Evolutionary conservation across 2,888 invertebrate species (phyloP), one percentile per base, ranked within the genome.

Genomic region (Phasia obesa): DNA sequence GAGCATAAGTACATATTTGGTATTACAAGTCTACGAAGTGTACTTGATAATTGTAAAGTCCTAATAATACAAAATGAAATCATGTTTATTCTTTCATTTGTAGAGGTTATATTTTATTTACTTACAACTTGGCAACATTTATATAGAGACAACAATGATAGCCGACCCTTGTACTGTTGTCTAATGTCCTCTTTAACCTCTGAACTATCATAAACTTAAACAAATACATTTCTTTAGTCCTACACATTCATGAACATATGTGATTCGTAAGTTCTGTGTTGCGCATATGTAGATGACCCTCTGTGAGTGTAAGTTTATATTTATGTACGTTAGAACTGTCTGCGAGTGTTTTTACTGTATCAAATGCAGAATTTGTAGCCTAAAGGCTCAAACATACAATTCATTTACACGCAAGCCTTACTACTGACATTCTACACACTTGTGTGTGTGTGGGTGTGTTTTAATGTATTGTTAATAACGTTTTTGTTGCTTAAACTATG

Each of bases 111-210:
- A 64, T 62, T 51, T 71, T 62, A 70, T 75, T 69, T 75, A 27
- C 38, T 19, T 31, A 69, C 21, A 60, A 60, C 76, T 60, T 69
- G 59, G 17, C 38, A 69, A 76, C 51, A 60, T 76, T 69, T 76
- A 42, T n/a, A 53, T 17, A 21, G 17, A 62, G 64, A 62, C 64
- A 44, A 59, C 64, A 69, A 57, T 31, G 64, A 80, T 80, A 57
- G 59, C 38, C 55, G 62, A 81, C 70, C 59, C 53, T 60, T 71
- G 44, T 57, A 21, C n/a, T 70, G 51, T 11, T 70, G 70, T 4
- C 70, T 51, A 65, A 76, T 76, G 70, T 53, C 51, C 67, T 71
- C 59, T 81, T 76, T 81, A 81, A 81, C 70, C 81, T 76, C 59
- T 81, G 76, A 69, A 65, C 81, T 81, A 4, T n/a, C 23, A 49